Evolutionary conservation across 2,888 invertebrate genomes (phyloP).

Genomic region (Tetragonula carbonaria): DNA sequence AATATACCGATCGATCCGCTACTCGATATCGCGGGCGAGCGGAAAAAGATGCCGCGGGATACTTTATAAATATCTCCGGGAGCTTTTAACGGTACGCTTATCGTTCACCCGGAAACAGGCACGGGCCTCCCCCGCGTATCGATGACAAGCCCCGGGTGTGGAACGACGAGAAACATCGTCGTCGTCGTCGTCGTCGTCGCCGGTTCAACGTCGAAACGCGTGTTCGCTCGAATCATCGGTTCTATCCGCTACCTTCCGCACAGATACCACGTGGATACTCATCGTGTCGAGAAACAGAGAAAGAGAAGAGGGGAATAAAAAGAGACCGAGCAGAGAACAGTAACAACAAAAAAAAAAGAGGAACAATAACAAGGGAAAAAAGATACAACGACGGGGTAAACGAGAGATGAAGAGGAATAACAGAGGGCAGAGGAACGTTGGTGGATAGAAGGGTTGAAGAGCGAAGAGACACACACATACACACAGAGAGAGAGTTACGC

Average conservation of each 20-base stretch:
- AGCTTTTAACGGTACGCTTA: constrained; percentile 50
- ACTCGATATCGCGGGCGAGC: constrained; percentile 41
- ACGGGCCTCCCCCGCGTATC: constrained; percentile 13
- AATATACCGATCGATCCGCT: constrained; percentile 46
- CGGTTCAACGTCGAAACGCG: constrained; percentile 12
- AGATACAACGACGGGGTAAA: neutral
- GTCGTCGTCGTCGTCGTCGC: neutral
- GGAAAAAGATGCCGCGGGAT: constrained; percentile 48
- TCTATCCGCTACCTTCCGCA: neutral
- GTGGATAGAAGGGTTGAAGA: neutral
- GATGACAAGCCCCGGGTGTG: constrained; percentile 14
- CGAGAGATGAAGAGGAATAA: constrained; percentile 30
- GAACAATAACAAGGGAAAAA: neutral
- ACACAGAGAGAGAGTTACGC: neutral
- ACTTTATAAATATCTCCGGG: constrained; percentile 52
- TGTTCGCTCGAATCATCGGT: constrained; percentile 5
- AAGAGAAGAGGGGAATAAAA: neutral
- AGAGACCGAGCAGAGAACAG: too few relatives aligned
- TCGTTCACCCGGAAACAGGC: constrained; percentile 45
- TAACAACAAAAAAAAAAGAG: too few relatives aligned
- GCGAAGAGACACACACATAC: neutral
- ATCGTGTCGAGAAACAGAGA: neutral
- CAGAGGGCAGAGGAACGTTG: constrained; percentile 16
- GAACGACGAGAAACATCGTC: too few relatives aligned
- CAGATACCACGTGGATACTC: neutral